These are phyloP conservation scores for Bovichtus variegatus DNA, from an alignment of 2,797 vertebrate species.

Conservation along the genomic window DNA sequence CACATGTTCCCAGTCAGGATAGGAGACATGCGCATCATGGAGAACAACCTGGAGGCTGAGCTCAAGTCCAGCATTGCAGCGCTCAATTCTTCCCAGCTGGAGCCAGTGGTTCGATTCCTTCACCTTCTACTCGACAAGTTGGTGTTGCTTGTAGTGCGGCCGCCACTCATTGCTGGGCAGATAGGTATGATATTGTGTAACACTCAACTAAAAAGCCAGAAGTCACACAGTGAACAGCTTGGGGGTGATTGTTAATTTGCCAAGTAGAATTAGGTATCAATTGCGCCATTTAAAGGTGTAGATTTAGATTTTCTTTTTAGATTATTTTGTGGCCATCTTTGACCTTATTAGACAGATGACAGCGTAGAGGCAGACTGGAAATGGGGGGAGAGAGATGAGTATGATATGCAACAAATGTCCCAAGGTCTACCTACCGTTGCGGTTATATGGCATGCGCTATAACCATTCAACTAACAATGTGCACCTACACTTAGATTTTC, in stretches of 20 bases:
- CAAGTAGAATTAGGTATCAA: not conserved
- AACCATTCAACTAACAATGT: too few species aligned
- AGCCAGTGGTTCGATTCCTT: conserved; percentile 97
- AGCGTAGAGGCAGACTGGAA: too few species aligned
- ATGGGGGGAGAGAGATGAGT: too few species aligned
- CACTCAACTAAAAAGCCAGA: not conserved
- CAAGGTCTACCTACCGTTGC: too few species aligned
- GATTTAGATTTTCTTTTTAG: too few species aligned
- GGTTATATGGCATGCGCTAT: too few species aligned
- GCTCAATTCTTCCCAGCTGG: conserved; percentile 94
- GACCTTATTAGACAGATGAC: too few species aligned
- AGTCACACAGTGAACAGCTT: not conserved
- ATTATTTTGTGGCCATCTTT: too few species aligned
- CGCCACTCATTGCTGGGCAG: conserved; percentile 97
- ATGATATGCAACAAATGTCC: too few species aligned
- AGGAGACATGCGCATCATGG: conserved; percentile 98
- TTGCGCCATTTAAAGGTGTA: not conserved
- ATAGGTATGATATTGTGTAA: conserved; percentile 87
- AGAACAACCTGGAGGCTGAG: conserved; percentile 97
- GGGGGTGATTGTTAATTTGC: not conserved
- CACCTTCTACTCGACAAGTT: conserved; percentile 98
- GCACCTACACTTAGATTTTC: too few species aligned
- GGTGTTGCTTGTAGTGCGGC: conserved; percentile 96
- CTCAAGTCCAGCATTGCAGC: conserved; percentile 96
- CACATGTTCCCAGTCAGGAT: conserved; percentile 99